Evolutionary conservation across 2,113 vertebrate species (phyloP).

Genomic region (Ia io): DNA sequence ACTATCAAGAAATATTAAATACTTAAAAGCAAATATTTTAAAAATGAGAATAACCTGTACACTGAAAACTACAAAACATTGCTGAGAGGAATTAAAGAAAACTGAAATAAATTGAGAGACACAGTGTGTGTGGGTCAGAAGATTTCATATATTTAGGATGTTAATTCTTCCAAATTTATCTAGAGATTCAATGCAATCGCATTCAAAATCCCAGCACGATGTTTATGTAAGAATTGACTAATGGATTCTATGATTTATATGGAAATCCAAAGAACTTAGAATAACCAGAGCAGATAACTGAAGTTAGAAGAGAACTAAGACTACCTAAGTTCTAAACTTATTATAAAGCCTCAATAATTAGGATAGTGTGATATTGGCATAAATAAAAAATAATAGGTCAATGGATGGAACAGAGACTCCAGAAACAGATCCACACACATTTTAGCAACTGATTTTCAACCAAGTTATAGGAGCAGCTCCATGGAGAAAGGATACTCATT

Average conservation of each 20-base stretch:
- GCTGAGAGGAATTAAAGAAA: neutral
- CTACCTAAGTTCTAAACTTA: neutral
- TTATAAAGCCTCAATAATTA: neutral
- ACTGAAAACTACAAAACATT: neutral
- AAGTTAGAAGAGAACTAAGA: neutral
- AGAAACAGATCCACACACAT: neutral
- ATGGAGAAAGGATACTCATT: neutral
- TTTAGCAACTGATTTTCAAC: neutral
- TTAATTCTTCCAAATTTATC: neutral
- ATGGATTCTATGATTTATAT: neutral
- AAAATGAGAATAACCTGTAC: neutral
- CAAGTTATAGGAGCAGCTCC: neutral
- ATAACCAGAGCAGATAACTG: neutral
- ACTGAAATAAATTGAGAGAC: neutral
- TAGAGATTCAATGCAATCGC: neutral
- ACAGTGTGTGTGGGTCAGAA: neutral
- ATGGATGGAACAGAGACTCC: neutral
- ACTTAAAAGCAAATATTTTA: neutral
- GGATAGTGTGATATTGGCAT: neutral
- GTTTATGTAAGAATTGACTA: neutral
- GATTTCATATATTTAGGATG: neutral
- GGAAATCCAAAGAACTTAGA: neutral
- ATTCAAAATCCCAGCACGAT: neutral
- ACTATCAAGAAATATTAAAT: neutral
- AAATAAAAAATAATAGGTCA: neutral